Evolutionary conservation across 2,888 invertebrate genomes (phyloP).

Genomic region (Parasteatoda lunata): DNA sequence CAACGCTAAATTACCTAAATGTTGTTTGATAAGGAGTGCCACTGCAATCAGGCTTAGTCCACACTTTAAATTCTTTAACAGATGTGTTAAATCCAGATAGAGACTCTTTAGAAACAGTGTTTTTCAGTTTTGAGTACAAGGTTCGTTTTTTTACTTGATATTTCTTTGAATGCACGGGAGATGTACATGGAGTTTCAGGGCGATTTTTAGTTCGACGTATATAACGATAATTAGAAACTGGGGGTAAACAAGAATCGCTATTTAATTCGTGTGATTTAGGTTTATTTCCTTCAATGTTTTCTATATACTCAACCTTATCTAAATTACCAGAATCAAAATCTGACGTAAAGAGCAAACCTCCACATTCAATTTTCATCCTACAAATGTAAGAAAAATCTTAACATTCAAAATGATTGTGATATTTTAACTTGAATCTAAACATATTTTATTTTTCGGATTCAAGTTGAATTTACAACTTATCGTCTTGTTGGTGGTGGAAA

Average conservation of each 20-base stretch:
- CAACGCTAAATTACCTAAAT: constrained; percentile 77
- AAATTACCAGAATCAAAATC: constrained; percentile 94
- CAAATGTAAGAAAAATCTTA: too few species aligned
- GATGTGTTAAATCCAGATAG: constrained; percentile 25
- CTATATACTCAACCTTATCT: constrained; percentile 83
- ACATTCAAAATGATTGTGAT: too few species aligned
- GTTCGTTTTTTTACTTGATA: constrained; percentile 45
- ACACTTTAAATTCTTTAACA: constrained; percentile 89
- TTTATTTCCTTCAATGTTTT: constrained; percentile 59
- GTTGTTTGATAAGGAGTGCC: constrained; percentile 91
- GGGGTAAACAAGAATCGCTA: constrained; percentile 30
- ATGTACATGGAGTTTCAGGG: constrained; percentile 37
- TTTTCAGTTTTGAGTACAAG: constrained; percentile 45
- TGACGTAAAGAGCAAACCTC: constrained; percentile 86
- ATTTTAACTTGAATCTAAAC: too few species aligned
- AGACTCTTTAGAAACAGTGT: constrained; percentile 48
- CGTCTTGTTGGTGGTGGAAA: too few species aligned
- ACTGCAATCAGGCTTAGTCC: constrained; percentile 91
- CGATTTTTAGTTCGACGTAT: constrained; percentile 37
- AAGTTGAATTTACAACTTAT: too few species aligned
- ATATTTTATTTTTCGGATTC: too few species aligned
- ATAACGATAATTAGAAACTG: constrained; percentile 38
- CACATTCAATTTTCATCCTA: constrained; percentile 75
- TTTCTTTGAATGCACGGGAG: constrained; percentile 53
- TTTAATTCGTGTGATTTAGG: constrained; percentile 25